phyloP scores from a whole-genome alignment of 2,888 invertebrate species.

The Listrodromus nycthemerus region DNA sequence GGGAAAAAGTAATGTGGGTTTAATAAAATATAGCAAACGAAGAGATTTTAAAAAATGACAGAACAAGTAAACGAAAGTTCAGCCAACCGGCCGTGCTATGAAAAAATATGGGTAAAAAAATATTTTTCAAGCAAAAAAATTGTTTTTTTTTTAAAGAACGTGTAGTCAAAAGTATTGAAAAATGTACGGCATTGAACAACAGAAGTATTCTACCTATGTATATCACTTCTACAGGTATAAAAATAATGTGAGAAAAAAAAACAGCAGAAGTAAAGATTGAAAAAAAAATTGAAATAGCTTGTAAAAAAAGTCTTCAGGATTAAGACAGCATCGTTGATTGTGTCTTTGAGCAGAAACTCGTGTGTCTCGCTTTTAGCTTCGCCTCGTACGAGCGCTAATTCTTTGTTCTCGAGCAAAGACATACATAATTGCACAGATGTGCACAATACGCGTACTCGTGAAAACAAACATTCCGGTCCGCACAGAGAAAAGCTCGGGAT shows the following conservation, averaged over 20 bases:
- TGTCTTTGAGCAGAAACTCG: slow-evolving; percentile 18
- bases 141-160: not conserved
- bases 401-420: not conserved
- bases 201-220: not conserved
- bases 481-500: not conserved
- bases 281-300: not conserved
- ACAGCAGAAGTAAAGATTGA: not conserved
- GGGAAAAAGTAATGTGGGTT: not conserved
- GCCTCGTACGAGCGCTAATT: not conserved
- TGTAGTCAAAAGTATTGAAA: not conserved
- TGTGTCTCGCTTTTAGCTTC: not conserved
- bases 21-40: not conserved
- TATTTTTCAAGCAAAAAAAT: too few relatives aligned
- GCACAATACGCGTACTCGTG: not conserved
- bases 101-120: too few relatives aligned
- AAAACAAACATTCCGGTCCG: not conserved
- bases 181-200: not conserved
- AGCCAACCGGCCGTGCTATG: too few relatives aligned
- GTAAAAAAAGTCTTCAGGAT: slow-evolving; percentile 11
- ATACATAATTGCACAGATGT: not conserved
- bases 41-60: not conserved
- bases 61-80: not conserved
- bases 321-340: not conserved
- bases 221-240: not conserved
- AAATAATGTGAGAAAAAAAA: not conserved